phyloP scores from a whole-genome alignment of 2,113 vertebrate species.

The Thinocorus orbignyianus region DNA sequence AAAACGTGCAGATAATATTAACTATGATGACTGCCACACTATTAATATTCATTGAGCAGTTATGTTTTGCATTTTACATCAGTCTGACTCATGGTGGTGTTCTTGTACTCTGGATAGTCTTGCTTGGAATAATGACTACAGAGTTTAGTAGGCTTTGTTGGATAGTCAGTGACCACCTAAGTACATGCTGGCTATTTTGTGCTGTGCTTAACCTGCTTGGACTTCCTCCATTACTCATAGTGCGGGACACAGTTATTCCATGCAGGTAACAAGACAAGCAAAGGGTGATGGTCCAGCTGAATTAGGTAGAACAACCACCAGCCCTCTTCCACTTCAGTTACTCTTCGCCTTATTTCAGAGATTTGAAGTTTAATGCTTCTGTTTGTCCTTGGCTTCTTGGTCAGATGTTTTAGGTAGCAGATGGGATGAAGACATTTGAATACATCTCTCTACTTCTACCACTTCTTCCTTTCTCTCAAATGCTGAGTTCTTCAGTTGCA shows the following conservation, averaged over 20 bases:
- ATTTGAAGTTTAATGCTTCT: not conserved
- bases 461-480: not conserved
- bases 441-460: not conserved
- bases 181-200: not conserved
- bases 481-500: not conserved
- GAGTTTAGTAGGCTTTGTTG: not conserved
- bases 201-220: not conserved
- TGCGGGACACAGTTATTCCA: not conserved
- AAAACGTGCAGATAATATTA: not conserved
- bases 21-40: not conserved
- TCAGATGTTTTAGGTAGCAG: not conserved
- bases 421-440: not conserved
- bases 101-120: not conserved
- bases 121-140: not conserved
- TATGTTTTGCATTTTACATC: not conserved
- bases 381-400: not conserved
- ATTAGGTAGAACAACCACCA: not conserved
- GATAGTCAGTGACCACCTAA: not conserved
- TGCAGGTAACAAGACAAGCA: not conserved
- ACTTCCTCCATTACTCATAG: fast-evolving
- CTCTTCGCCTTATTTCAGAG: not conserved
- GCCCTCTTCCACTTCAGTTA: not conserved
- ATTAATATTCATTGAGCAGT: not conserved
- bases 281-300: not conserved
- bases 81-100: not conserved